phyloP scores from a whole-genome alignment of 2,113 vertebrate species.

The Chiloscyllium plagiosum region DNA sequence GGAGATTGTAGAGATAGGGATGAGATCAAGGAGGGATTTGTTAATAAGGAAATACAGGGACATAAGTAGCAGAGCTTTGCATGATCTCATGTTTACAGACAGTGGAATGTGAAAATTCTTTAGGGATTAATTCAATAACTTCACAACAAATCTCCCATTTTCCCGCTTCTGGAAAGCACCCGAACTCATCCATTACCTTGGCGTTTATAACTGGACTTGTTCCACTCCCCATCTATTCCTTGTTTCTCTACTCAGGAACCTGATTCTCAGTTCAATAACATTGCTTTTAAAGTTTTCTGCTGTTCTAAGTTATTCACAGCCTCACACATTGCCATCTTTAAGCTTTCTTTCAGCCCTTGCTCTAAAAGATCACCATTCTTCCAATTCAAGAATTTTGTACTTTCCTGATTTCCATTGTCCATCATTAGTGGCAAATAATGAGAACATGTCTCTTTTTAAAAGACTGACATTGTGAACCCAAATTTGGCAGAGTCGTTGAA shows the following conservation, averaged over 20 bases:
- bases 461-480: too few relatives aligned
- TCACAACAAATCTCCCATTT: background rate
- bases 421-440: background rate
- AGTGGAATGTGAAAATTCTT: too few relatives aligned
- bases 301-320: background rate
- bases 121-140: background rate
- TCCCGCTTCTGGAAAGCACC: background rate
- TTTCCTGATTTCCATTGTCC: background rate
- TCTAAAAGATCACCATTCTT: background rate
- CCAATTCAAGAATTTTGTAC: background rate
- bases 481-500: too few relatives aligned
- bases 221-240: background rate
- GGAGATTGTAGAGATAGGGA: too few relatives aligned
- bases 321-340: background rate
- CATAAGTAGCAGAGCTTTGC: too few relatives aligned
- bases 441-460: too few relatives aligned
- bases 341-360: background rate
- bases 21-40: too few relatives aligned
- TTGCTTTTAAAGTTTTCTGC: background rate
- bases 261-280: background rate
- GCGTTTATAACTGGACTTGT: background rate
- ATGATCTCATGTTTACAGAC: too few relatives aligned
- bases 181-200: background rate
- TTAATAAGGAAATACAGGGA: too few relatives aligned
- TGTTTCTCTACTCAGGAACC: too few relatives aligned